Evolutionary conservation across 2,888 invertebrate genomes (phyloP).

Genomic region (Neuroscelio doddi): DNA sequence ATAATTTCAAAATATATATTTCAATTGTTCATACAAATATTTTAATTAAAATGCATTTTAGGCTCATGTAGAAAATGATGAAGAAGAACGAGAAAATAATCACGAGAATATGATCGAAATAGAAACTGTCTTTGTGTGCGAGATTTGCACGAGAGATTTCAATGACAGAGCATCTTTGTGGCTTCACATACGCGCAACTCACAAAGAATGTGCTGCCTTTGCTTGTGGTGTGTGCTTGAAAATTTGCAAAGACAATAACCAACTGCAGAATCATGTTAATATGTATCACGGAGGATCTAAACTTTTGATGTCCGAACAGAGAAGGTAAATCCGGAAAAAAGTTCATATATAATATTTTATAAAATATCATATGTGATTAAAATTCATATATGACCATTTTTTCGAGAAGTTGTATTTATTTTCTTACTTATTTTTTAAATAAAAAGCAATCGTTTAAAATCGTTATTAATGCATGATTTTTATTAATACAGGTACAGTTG

Average conservation of each 20-base stretch:
- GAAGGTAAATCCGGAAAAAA: too few relatives aligned
- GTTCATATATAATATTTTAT: too few relatives aligned
- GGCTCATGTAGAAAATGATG: conserved; percentile 54
- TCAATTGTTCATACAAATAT: too few relatives aligned
- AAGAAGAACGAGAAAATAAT: conserved; percentile 61
- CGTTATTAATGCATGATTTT: too few relatives aligned
- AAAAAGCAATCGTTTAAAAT: too few relatives aligned
- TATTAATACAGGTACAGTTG: conserved; percentile 66
- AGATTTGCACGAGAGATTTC: conserved; percentile 72
- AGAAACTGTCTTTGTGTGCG: conserved; percentile 72
- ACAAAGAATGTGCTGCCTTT: conserved; percentile 73
- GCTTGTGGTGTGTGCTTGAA: conserved; percentile 76
- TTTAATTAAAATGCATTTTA: too few relatives aligned
- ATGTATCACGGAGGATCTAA: conserved; percentile 72
- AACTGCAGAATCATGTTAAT: conserved; percentile 74
- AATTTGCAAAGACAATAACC: conserved; percentile 72
- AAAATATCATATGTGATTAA: too few relatives aligned
- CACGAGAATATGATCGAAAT: conserved; percentile 69
- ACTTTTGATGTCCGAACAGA: conserved; percentile 65
- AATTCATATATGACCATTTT: too few relatives aligned
- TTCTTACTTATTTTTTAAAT: too few relatives aligned
- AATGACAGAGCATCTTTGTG: conserved; percentile 74
- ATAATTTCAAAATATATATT: too few relatives aligned
- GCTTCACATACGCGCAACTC: conserved; percentile 74
- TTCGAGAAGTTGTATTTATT: too few relatives aligned